These are phyloP conservation scores for Kradibia gibbosae DNA, from an alignment of 1,140 invertebrate species.

Conservation along the genomic window DNA sequence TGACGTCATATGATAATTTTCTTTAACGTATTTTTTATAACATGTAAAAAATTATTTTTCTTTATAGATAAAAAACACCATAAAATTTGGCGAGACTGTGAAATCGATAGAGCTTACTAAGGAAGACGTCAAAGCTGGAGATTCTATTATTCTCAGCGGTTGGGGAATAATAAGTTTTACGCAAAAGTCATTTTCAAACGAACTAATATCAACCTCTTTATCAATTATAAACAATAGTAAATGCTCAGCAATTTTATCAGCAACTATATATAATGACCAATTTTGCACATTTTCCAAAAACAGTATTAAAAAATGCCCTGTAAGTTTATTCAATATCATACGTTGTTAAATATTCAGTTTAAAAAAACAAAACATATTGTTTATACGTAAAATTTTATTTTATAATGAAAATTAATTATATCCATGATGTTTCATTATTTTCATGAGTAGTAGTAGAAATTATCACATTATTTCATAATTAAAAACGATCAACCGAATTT, in stretches of 20 bases:
- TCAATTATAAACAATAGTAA: neutral
- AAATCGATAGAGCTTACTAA: neutral
- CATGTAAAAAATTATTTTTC: neutral
- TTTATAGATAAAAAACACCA: neutral
- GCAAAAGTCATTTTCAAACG: neutral
- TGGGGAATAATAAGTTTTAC: constrained; percentile 4
- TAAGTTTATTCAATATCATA: no score
- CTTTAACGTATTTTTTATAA: no score
- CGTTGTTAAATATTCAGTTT: no score
- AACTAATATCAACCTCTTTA: neutral
- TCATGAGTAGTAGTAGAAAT: no score
- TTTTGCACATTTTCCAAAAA: neutral
- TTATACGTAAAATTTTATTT: no score
- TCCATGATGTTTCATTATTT: no score
- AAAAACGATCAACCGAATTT: no score
- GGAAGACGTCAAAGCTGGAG: neutral
- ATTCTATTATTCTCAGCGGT: neutral
- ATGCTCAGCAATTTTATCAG: neutral
- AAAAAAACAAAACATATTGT: no score
- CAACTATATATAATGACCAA: neutral
- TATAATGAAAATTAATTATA: no score
- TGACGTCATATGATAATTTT: no score
- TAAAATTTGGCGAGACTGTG: neutral
- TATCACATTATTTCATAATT: no score
- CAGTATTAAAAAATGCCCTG: neutral